Percentiles rank a stretch among this genome's conserved stretches.
phyloP scores from a whole-genome alignment of 1,140 invertebrate species.

The Sitodiplosis mosellana region DNA sequence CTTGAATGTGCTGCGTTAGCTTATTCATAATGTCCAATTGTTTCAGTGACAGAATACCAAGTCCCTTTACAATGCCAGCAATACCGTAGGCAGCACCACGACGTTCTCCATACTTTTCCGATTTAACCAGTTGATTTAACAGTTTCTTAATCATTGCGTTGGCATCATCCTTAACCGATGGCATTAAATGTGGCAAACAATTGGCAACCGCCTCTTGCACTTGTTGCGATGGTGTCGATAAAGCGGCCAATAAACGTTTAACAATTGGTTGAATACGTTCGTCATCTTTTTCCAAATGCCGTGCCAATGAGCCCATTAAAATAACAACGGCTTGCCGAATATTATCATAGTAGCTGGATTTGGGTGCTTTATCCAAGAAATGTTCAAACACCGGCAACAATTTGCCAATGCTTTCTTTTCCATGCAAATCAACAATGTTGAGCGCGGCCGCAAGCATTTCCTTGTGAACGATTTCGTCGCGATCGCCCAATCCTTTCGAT shows the following conservation, averaged over 20 bases:
- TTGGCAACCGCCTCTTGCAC: slow-evolving; percentile 97
- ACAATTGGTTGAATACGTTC: slow-evolving; percentile 81
- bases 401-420: slow-evolving; percentile 57
- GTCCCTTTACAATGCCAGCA: slow-evolving; percentile 80
- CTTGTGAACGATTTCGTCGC: slow-evolving; percentile 59
- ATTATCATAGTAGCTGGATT: slow-evolving; percentile 77
- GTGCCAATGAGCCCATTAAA: slow-evolving; percentile 87
- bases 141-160: slow-evolving; percentile 74
- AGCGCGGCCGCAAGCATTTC: slow-evolving; percentile 91
- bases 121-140: slow-evolving; percentile 72
- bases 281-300: slow-evolving; percentile 85
- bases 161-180: slow-evolving; percentile 78
- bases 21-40: slow-evolving; percentile 92
- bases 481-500: slow-evolving; percentile 67
- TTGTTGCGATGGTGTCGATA: slow-evolving; percentile 92
- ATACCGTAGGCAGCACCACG: slow-evolving; percentile 75
- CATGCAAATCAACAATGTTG: slow-evolving; percentile 76
- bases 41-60: slow-evolving; percentile 89
- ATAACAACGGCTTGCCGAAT: slow-evolving; percentile 91
- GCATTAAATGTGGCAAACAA: slow-evolving; percentile 84
- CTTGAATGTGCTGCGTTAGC: slow-evolving; percentile 84
- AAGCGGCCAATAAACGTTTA: slow-evolving; percentile 67
- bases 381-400: slow-evolving; percentile 78
- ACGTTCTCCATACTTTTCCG: slow-evolving; percentile 86
- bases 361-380: slow-evolving; percentile 76